phyloP scores from a whole-genome alignment of 1,140 invertebrate genomes.

The Meteorus sp. region DNA sequence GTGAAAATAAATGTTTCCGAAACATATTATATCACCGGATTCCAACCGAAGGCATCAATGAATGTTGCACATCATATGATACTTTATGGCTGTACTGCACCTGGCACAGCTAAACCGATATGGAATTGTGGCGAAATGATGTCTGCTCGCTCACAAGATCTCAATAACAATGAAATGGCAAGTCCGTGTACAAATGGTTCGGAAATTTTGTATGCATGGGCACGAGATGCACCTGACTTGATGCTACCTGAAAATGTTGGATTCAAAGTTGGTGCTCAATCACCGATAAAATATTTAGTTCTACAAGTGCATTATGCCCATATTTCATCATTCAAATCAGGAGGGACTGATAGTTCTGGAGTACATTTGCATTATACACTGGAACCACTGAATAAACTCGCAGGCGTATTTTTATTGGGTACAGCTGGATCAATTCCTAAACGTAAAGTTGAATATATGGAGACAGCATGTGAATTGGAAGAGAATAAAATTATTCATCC shows the following conservation, averaged over 20 bases:
- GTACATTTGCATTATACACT: slow-evolving; percentile 79
- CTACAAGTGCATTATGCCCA: slow-evolving; percentile 93
- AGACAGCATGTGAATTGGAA: slow-evolving; percentile 78
- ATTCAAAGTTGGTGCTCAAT: slow-evolving; percentile 76
- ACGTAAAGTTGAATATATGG: slow-evolving; percentile 78
- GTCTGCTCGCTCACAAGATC: slow-evolving; percentile 49
- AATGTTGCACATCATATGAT: slow-evolving; percentile 94
- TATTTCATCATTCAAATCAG: slow-evolving; percentile 74
- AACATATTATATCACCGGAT: slow-evolving; percentile 84
- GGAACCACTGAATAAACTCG: slow-evolving; percentile 71
- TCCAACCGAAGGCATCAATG: slow-evolving; percentile 91
- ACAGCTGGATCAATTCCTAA: slow-evolving; percentile 79
- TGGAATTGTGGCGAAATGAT: slow-evolving; percentile 97
- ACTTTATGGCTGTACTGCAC: slow-evolving; percentile 87
- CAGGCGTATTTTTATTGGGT: slow-evolving; percentile 84
- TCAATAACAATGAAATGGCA: slow-evolving; percentile 55
- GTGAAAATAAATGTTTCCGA: slow-evolving; percentile 71
- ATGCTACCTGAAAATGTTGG: slow-evolving; percentile 82
- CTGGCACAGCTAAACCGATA: slow-evolving; percentile 75
- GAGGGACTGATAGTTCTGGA: slow-evolving; percentile 78
- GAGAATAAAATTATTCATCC: slow-evolving; percentile 88
- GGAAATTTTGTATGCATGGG: slow-evolving; percentile 96
- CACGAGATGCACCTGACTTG: slow-evolving; percentile 86
- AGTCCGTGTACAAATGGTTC: slow-evolving; percentile 73
- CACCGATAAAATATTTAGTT: slow-evolving; percentile 76